A percentile compares a stretch with the other conserved stretches of the same genome.
These are phyloP conservation scores for Diuraphis noxia DNA, from an alignment of 1,140 invertebrate species.

Conservation along the genomic window DNA sequence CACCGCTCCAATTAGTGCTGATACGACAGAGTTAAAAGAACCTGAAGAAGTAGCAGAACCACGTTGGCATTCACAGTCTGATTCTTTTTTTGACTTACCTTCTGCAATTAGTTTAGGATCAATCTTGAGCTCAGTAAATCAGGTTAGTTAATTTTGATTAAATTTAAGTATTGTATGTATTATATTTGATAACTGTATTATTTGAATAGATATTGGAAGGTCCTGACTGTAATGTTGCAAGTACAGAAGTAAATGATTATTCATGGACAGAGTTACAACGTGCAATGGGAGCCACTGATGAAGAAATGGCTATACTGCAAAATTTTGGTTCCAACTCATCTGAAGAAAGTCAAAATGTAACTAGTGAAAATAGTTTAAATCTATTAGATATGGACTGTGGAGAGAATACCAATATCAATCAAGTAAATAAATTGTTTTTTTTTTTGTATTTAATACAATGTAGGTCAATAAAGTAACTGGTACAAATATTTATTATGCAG, in stretches of 20 bases:
- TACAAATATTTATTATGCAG: background rate
- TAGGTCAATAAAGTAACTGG: background rate
- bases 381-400: conserved; percentile 23
- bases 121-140: conserved; percentile 58
- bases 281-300: conserved; percentile 59
- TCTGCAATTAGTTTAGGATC: conserved; percentile 56
- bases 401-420: background rate
- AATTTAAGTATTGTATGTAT: conserved; percentile 3
- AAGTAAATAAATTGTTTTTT: conserved; percentile 18
- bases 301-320: conserved; percentile 59
- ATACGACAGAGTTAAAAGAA: conserved; percentile 6
- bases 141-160: conserved; percentile 54
- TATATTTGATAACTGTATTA: background rate
- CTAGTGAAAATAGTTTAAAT: background rate
- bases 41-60: conserved; percentile 47
- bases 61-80: conserved; percentile 40
- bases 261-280: conserved; percentile 58
- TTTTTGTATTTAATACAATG: background rate
- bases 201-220: conserved; percentile 50
- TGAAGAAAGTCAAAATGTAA: background rate
- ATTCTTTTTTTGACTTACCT: conserved; percentile 35
- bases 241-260: conserved; percentile 54
- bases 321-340: conserved; percentile 57
- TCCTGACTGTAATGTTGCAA: conserved; percentile 24
- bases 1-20: conserved; percentile 31